Evolutionary conservation across 1,140 invertebrate species (phyloP).

Genomic region (Tribolium castaneum): DNA sequence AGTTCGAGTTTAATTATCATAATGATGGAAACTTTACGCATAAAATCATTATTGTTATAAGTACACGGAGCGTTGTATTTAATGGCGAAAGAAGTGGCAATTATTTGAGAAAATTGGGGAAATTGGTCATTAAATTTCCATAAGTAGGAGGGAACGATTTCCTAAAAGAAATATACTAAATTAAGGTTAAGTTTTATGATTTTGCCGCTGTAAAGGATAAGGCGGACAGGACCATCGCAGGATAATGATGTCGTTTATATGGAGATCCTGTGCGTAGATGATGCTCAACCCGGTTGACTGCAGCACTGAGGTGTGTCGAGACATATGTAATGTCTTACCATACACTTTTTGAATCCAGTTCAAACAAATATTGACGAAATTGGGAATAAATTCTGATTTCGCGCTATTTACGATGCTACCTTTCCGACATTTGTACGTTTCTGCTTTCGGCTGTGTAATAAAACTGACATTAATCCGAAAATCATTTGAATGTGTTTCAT

Average conservation of each 20-base stretch:
- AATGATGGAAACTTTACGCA: neutral
- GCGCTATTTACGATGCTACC: neutral
- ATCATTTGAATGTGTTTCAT: neutral
- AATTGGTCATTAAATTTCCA: constrained; percentile 37
- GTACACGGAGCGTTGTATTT: neutral
- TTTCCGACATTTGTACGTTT: neutral
- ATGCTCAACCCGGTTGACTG: constrained; percentile 14
- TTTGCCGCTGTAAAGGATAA: constrained; percentile 36
- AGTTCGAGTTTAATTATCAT: neutral
- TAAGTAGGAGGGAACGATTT: constrained; percentile 27
- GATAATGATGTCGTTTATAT: constrained; percentile 42
- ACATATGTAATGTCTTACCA: constrained; percentile 9
- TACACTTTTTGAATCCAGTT: neutral
- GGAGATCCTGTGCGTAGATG: constrained; percentile 36
- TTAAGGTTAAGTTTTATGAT: constrained; percentile 40
- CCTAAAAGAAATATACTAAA: constrained; percentile 33
- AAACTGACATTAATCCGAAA: neutral
- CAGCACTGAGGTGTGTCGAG: constrained; percentile 4
- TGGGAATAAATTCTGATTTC: neutral
- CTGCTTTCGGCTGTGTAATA: neutral
- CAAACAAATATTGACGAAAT: constrained; percentile 7
- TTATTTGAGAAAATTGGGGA: constrained; percentile 16
- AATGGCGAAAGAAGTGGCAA: constrained; percentile 13
- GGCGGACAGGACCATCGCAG: constrained; percentile 35
- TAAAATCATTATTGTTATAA: neutral